A percentile compares a stretch with the other conserved stretches of the same genome.
Evolutionary conservation across 2,113 vertebrate genomes (phyloP).

Genomic region (Zosterops hypoxanthus): DNA sequence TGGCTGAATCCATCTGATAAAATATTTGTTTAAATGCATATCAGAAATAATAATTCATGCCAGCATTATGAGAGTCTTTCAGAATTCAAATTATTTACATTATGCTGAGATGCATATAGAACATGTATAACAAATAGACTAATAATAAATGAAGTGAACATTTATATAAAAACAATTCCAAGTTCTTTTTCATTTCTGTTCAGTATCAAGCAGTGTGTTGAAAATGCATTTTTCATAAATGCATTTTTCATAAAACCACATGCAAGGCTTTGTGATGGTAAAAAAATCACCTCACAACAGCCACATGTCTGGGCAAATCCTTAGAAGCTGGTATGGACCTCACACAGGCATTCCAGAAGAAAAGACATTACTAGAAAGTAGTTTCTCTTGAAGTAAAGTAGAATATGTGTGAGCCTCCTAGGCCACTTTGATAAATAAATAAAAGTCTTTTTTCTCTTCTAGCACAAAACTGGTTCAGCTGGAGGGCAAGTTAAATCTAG

Average conservation of each 20-base stretch:
- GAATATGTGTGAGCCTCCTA: slow-evolving; percentile 8
- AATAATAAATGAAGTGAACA: slow-evolving; percentile 66
- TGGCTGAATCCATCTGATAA: slow-evolving; percentile 30
- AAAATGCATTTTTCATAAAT: slow-evolving; percentile 70
- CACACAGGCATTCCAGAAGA: slow-evolving; percentile 61
- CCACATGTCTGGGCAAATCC: slow-evolving; percentile 60
- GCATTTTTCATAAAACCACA: slow-evolving; percentile 73
- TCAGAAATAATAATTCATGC: slow-evolving; percentile 52
- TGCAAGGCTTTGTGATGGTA: slow-evolving; percentile 65
- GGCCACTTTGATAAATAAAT: slow-evolving; percentile 47
- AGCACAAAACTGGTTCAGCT: slow-evolving; percentile 11
- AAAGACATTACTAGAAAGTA: slow-evolving; percentile 11
- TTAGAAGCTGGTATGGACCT: slow-evolving; percentile 57
- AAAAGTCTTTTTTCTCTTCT: neutral
- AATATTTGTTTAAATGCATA: slow-evolving; percentile 37
- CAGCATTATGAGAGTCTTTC: slow-evolving; percentile 6
- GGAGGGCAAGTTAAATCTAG: slow-evolving; percentile 3
- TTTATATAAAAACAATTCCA: slow-evolving; percentile 72
- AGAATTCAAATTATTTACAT: slow-evolving; percentile 68
- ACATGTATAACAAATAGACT: slow-evolving; percentile 60
- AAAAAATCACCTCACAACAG: slow-evolving; percentile 58
- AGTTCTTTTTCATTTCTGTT: slow-evolving; percentile 73
- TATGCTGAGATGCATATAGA: slow-evolving; percentile 54
- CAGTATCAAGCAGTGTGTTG: slow-evolving; percentile 51
- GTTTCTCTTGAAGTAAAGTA: slow-evolving; percentile 27